Evolutionary conservation across 2,888 invertebrate species (phyloP).

Genomic region (Iphiclides podalirius): DNA sequence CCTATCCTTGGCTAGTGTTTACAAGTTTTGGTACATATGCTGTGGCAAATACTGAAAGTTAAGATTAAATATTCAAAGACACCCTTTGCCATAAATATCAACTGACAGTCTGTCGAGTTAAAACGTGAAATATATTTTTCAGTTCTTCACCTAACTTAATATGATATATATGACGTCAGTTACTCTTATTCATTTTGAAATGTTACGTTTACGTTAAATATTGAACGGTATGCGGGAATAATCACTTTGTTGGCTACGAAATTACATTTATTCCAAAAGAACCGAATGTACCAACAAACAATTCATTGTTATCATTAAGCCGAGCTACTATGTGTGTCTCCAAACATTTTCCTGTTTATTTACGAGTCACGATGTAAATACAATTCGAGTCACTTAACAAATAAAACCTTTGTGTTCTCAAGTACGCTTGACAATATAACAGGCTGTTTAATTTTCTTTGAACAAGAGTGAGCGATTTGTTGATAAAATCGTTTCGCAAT

Average conservation of each 20-base stretch:
- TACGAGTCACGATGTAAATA: slow-evolving; percentile 19
- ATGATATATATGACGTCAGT: too few species aligned
- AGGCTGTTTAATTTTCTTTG: slow-evolving; percentile 14
- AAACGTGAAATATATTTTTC: too few species aligned
- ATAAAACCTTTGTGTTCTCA: slow-evolving; percentile 21
- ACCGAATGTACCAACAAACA: slow-evolving; percentile 1
- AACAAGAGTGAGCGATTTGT: slow-evolving; percentile 1
- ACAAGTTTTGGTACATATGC: slow-evolving; percentile 1
- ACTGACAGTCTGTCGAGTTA: too few species aligned
- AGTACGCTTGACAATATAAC: slow-evolving; percentile 14
- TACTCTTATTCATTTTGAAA: too few species aligned
- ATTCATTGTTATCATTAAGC: slow-evolving; percentile 16
- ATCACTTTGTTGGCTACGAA: neutral
- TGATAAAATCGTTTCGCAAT: slow-evolving; percentile 12
- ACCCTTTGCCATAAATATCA: too few species aligned
- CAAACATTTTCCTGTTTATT: slow-evolving; percentile 19
- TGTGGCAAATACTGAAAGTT: too few species aligned
- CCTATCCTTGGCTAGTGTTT: too few species aligned
- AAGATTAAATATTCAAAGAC: too few species aligned
- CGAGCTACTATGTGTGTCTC: slow-evolving; percentile 7
- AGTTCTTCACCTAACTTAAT: too few species aligned
- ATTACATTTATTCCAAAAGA: slow-evolving; percentile 6
- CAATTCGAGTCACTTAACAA: slow-evolving; percentile 17
- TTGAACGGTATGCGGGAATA: too few species aligned
- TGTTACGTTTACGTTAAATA: too few species aligned